Percentiles rank a stretch among this genome's conserved stretches.
phyloP scores from a whole-genome alignment of 2,888 invertebrate genomes.

The Platypus cylindrus region DNA sequence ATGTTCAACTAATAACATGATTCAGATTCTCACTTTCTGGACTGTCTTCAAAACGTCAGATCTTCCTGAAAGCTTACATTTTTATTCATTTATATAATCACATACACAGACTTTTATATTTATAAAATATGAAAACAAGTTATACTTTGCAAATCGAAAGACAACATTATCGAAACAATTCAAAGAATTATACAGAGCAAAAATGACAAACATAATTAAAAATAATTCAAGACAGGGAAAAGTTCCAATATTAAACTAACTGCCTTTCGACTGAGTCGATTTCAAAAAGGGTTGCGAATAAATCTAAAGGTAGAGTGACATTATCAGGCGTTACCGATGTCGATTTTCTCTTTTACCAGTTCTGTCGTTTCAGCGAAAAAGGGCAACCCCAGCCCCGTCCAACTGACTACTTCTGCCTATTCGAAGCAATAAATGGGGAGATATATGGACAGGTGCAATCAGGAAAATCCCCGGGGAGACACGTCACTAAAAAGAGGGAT shows the following conservation, averaged over 20 bases:
- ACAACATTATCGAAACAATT: too few species aligned
- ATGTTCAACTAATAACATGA: too few species aligned
- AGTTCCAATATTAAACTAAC: too few species aligned
- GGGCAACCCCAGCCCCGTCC: slow-evolving; percentile 22
- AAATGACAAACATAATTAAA: slow-evolving; percentile 15
- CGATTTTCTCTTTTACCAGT: slow-evolving; percentile 29
- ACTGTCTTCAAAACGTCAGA: too few species aligned
- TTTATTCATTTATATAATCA: too few species aligned
- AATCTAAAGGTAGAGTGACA: slow-evolving; percentile 33
- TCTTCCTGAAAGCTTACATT: too few species aligned
- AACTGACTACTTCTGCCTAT: slow-evolving; percentile 17
- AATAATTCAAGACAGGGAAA: slow-evolving; percentile 14
- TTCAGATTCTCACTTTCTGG: too few species aligned
- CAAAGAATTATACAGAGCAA: slow-evolving; percentile 1
- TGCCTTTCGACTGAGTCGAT: slow-evolving; percentile 9
- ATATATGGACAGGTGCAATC: slow-evolving; percentile 37
- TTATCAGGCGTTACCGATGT: slow-evolving; percentile 29
- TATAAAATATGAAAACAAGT: too few species aligned
- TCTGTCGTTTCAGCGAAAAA: slow-evolving; percentile 33
- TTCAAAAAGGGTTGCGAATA: slow-evolving; percentile 28
- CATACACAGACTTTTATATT: too few species aligned
- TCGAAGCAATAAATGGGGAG: slow-evolving; percentile 29
- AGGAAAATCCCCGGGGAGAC: slow-evolving; percentile 33
- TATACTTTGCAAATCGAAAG: too few species aligned
- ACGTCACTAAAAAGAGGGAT: slow-evolving; percentile 32